phyloP scores from a whole-genome alignment of 2,797 vertebrate species.

The Chelonia mydas region DNA sequence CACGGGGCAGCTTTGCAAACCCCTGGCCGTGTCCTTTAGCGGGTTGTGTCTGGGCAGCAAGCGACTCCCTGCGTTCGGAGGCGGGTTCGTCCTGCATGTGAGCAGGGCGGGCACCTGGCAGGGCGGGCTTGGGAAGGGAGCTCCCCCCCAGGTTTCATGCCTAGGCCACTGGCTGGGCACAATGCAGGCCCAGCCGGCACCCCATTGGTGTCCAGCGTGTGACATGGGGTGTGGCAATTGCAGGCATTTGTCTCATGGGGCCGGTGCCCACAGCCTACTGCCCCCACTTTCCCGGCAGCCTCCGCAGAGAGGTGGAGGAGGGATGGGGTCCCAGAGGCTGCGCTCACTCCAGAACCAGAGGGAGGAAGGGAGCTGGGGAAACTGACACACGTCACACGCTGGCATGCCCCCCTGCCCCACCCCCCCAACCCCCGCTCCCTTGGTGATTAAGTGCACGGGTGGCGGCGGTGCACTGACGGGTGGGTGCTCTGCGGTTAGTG shows the following conservation, averaged over 20 bases:
- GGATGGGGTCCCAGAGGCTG: not conserved
- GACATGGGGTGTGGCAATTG: too few relatives aligned
- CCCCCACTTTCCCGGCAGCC: not conserved
- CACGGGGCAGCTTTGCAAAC: not conserved
- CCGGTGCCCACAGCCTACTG: not conserved
- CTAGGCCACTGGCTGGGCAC: too few relatives aligned
- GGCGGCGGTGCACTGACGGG: not conserved
- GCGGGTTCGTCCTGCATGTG: too few relatives aligned
- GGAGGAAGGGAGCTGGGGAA: not conserved
- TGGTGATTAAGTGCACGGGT: not conserved
- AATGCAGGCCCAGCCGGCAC: not conserved
- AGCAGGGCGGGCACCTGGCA: too few relatives aligned
- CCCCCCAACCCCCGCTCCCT: not conserved
- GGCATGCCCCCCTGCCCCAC: not conserved
- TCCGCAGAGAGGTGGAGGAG: not conserved
- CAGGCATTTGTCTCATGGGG: not conserved
- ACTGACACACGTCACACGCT: too few relatives aligned
- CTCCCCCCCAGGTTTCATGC: too few relatives aligned
- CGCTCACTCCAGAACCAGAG: not conserved
- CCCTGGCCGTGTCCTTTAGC: not conserved
- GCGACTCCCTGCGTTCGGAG: too few relatives aligned
- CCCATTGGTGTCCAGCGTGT: too few relatives aligned
- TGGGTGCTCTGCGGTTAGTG: not conserved
- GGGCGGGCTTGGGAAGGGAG: too few relatives aligned
- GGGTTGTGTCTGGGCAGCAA: too few relatives aligned